phyloP scores from a whole-genome alignment of 2,113 vertebrate genomes.

The Chionis minor region DNA sequence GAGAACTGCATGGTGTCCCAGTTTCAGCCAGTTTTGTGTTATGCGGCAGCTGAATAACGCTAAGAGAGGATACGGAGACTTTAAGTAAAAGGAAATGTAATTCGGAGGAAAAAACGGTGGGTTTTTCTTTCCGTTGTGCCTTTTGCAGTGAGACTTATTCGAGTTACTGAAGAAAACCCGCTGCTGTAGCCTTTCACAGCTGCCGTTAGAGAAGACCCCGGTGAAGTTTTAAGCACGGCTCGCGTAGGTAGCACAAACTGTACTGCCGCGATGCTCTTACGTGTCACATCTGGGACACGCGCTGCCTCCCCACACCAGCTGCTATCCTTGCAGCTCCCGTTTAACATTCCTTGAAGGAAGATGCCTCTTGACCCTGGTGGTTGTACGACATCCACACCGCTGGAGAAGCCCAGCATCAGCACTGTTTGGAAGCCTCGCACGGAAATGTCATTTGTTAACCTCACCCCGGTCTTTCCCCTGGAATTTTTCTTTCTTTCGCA shows the following conservation, averaged over 20 bases:
- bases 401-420: neutral
- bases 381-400: neutral
- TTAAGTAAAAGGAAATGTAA: neutral
- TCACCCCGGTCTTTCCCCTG: neutral
- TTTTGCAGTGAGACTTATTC: neutral
- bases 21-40: neutral
- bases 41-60: neutral
- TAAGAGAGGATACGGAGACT: neutral
- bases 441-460: neutral
- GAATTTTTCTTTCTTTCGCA: neutral
- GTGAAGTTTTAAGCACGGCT: neutral
- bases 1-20: neutral
- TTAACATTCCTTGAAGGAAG: neutral
- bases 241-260: fast-evolving
- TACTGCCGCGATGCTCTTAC: fast-evolving
- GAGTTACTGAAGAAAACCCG: neutral
- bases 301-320: neutral
- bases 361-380: neutral
- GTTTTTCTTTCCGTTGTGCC: neutral
- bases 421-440: neutral
- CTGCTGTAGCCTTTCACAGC: neutral
- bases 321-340: neutral
- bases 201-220: too few species aligned
- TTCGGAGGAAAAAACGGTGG: neutral
- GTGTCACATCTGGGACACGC: neutral